Evolutionary conservation across 1,140 invertebrate genomes (phyloP).

Genomic region (Dolichoris vasculosae): DNA sequence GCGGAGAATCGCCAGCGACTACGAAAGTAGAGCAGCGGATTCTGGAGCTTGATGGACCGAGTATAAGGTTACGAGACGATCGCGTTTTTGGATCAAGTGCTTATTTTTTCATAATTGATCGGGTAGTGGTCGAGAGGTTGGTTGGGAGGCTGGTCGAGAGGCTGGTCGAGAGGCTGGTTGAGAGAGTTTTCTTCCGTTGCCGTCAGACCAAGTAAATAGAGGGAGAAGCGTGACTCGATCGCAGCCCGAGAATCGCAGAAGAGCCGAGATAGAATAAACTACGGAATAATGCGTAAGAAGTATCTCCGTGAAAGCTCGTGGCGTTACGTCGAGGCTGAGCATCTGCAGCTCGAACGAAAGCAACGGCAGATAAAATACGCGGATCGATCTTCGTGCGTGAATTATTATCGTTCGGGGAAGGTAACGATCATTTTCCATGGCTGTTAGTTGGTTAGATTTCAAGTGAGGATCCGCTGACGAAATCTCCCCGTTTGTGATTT

Average conservation of each 20-base stretch:
- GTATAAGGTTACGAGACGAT: not conserved
- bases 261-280: too few relatives aligned
- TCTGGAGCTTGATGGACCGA: not conserved
- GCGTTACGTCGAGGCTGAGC: not conserved
- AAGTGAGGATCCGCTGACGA: not conserved
- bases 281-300: not conserved
- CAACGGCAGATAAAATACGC: not conserved
- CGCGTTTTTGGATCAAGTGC: not conserved
- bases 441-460: not conserved
- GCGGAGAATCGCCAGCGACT: not conserved
- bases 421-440: not conserved
- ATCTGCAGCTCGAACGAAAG: not conserved
- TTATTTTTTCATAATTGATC: not conserved
- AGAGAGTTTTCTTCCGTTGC: not conserved
- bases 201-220: not conserved
- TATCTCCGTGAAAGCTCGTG: not conserved
- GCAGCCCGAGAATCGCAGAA: not conserved
- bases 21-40: not conserved
- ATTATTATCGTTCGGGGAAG: not conserved
- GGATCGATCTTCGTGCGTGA: not conserved
- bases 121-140: too few relatives aligned
- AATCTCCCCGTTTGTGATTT: not conserved
- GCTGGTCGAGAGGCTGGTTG: too few relatives aligned
- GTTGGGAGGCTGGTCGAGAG: too few relatives aligned
- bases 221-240: not conserved